phyloP scores from a whole-genome alignment of 2,113 vertebrate species.

The Chunga burmeisteri region DNA sequence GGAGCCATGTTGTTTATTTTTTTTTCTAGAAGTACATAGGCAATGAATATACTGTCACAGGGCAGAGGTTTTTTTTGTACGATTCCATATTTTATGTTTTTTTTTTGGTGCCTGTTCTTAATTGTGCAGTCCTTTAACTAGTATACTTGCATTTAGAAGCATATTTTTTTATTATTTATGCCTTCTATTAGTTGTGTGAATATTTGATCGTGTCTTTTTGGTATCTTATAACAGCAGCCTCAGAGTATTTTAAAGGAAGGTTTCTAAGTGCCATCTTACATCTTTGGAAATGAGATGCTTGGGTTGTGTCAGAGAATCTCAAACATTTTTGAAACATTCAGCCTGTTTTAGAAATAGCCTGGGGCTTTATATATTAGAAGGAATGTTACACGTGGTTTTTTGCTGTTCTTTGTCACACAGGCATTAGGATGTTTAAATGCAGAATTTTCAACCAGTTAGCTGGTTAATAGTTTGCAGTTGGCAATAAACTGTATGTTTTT shows the following conservation, averaged over 20 bases:
- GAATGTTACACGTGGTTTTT: background rate
- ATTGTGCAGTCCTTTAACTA: background rate
- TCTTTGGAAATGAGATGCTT: background rate
- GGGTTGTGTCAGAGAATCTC: background rate
- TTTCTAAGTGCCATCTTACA: background rate
- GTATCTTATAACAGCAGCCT: background rate
- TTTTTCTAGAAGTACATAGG: background rate
- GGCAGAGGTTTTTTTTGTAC: background rate
- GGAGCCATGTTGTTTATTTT: background rate
- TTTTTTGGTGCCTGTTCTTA: background rate
- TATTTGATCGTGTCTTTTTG: background rate
- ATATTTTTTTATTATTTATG: background rate
- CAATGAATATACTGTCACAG: background rate
- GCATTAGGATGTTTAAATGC: background rate
- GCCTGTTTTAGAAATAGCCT: background rate
- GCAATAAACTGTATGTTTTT: accelerated
- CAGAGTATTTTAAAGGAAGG: background rate
- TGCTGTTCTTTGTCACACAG: background rate
- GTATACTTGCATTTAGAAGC: background rate
- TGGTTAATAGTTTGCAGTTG: background rate
- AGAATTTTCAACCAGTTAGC: background rate
- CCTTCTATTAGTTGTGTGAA: background rate
- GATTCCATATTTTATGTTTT: background rate
- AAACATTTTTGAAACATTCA: background rate
- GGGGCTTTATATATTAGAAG: background rate